These are phyloP conservation scores for Noctua janthina DNA, from an alignment of 2,888 invertebrate species.

Conservation along the genomic window DNA sequence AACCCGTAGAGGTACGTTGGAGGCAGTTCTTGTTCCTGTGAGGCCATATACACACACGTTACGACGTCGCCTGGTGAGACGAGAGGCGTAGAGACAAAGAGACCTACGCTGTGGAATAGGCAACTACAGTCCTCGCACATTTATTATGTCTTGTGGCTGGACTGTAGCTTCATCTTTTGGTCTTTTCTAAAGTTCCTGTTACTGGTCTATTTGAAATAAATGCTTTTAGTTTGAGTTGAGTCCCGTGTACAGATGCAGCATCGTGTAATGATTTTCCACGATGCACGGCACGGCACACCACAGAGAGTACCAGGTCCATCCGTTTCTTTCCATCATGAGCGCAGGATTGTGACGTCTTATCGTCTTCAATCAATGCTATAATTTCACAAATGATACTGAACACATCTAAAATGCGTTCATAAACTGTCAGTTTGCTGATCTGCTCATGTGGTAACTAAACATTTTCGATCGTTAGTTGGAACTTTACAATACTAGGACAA, in stretches of 20 bases:
- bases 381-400: not conserved
- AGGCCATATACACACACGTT: not conserved
- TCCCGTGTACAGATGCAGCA: not conserved
- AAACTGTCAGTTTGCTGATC: too few relatives aligned
- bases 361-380: not conserved
- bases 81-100: not conserved
- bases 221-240: not conserved
- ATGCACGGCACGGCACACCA: not conserved
- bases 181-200: too few relatives aligned
- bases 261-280: not conserved
- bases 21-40: not conserved
- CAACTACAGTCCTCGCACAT: not conserved
- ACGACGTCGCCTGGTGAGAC: not conserved
- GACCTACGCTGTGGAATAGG: not conserved
- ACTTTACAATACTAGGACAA: not conserved
- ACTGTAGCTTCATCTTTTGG: too few relatives aligned
- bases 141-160: not conserved
- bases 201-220: too few relatives aligned
- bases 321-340: not conserved
- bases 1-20: conserved; percentile 1
- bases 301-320: not conserved
- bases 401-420: not conserved
- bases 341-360: not conserved
- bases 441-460: not conserved
- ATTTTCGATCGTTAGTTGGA: not conserved